phyloP scores from a whole-genome alignment of 2,113 vertebrate genomes.

The Crotalus tigris region DNA sequence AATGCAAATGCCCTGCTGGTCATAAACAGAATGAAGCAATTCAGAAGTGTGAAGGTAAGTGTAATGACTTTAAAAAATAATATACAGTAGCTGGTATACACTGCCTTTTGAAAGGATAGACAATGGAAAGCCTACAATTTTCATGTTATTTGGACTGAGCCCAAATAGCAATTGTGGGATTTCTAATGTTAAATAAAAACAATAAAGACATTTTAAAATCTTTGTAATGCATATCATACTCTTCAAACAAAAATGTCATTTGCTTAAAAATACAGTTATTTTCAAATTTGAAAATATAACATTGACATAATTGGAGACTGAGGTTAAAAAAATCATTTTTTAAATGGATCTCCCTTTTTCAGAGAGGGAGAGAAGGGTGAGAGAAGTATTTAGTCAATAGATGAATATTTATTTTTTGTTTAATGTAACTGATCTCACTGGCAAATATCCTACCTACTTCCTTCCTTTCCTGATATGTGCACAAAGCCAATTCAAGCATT shows the following conservation, averaged over 20 bases:
- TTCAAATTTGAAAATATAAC: not conserved
- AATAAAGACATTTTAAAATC: not conserved
- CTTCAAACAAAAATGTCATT: not conserved
- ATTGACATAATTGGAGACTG: not conserved
- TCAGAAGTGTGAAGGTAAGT: conserved; percentile 76
- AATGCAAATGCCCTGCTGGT: conserved; percentile 74
- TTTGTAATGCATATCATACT: not conserved
- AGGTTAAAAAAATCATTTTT: not conserved
- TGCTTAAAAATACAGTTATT: not conserved
- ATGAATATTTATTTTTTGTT: not conserved
- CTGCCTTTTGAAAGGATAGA: not conserved
- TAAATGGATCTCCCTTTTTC: not conserved
- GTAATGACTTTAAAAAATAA: not conserved
- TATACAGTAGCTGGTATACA: not conserved
- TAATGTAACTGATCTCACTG: not conserved
- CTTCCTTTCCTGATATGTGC: not conserved
- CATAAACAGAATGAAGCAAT: conserved; percentile 70
- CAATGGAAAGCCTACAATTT: not conserved
- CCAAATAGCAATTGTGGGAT: not conserved
- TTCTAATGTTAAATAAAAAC: not conserved
- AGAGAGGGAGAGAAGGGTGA: too few relatives aligned
- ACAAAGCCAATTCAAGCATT: conserved; percentile 29
- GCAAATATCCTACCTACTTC: not conserved
- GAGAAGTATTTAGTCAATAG: not conserved
- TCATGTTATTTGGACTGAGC: not conserved